phyloP scores from a whole-genome alignment of 2,797 vertebrate genomes.

The Nothura maculosa region DNA sequence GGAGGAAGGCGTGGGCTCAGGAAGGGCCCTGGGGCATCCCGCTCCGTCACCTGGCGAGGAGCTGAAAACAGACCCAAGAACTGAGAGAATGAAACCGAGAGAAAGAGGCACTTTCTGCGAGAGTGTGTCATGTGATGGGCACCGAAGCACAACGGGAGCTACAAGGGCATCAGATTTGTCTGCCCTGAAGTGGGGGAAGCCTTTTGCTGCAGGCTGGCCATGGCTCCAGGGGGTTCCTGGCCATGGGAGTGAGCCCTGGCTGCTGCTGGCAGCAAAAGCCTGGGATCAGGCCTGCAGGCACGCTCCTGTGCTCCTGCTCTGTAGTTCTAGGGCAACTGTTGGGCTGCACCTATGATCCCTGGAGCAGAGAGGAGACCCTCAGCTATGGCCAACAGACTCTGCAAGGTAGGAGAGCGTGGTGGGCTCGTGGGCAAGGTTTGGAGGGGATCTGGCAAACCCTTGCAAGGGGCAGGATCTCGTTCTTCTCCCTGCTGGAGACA shows the following conservation, averaged over 20 bases:
- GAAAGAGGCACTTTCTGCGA: background rate
- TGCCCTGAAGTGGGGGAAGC: rapidly evolving
- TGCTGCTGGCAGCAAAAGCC: background rate
- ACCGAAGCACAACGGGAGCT: background rate
- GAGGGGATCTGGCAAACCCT: background rate
- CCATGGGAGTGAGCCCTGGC: background rate
- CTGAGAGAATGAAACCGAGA: rapidly evolving
- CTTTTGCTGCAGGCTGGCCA: background rate
- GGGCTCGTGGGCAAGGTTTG: background rate
- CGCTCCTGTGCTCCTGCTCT: background rate
- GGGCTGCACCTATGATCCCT: background rate
- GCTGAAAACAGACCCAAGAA: background rate
- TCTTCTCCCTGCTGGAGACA: background rate
- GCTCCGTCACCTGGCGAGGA: background rate
- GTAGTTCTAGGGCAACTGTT: background rate
- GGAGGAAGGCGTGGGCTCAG: background rate
- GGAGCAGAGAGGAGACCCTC: background rate
- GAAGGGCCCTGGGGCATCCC: rapidly evolving
- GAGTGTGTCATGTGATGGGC: background rate
- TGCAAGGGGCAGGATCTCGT: background rate
- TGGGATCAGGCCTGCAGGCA: background rate
- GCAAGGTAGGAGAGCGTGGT: background rate
- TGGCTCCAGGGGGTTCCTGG: background rate
- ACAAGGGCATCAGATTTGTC: background rate
- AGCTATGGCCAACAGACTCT: background rate